These are phyloP conservation scores for Triplophysa tibetana DNA, from an alignment of 2,113 vertebrate species.

Conservation along the genomic window DNA sequence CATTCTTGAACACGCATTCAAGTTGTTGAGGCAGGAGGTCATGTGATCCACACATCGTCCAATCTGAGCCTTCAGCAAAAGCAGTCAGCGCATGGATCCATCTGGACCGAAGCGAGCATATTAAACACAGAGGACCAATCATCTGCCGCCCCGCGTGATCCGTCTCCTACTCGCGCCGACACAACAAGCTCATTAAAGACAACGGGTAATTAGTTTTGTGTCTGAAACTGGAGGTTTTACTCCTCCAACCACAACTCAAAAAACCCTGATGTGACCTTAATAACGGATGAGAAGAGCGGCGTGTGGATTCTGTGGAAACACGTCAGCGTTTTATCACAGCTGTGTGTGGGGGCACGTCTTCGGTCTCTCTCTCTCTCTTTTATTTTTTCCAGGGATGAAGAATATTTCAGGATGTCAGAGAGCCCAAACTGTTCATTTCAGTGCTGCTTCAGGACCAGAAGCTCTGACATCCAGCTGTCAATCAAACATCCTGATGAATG, in stretches of 20 bases:
- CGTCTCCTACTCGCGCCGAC: neutral
- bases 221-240: constrained; percentile 33
- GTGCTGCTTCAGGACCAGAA: neutral
- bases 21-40: constrained; percentile 25
- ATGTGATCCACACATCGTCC: neutral
- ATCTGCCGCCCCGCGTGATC: neutral
- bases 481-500: too few species aligned
- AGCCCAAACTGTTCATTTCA: neutral
- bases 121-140: constrained; percentile 42
- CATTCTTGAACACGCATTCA: constrained; percentile 29
- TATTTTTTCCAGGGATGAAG: constrained; percentile 6
- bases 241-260: neutral
- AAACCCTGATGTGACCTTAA: constrained; percentile 42
- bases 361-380: neutral
- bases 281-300: constrained; percentile 44
- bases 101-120: neutral
- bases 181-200: constrained; percentile 18
- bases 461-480: neutral
- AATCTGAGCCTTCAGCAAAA: neutral
- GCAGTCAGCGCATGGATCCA: constrained; percentile 26
- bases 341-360: constrained; percentile 15
- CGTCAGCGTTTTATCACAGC: constrained; percentile 45
- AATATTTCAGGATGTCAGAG: neutral
- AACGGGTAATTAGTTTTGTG: constrained; percentile 42
- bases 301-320: neutral